Evolutionary conservation across 2,888 invertebrate genomes (phyloP), one percentile per base, ranked within the genome.

Genomic region (Cheilosia urbana): DNA sequence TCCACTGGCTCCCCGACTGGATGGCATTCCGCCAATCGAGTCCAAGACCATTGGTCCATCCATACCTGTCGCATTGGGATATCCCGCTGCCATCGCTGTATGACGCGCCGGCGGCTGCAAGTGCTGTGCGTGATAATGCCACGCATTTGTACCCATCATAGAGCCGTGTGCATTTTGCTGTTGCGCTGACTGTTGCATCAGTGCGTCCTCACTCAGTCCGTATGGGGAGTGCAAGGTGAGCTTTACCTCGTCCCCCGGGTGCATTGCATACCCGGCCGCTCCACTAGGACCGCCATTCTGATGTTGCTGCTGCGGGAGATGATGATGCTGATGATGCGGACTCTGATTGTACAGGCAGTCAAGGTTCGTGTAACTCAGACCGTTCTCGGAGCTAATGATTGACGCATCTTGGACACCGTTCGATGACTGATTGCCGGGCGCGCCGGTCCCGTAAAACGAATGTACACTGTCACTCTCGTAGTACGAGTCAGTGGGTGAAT

Each of bases 291-390:
- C 89, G 45, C 87, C 88, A 73, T 89, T 90, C 1, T 88, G 87
- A 55, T 89, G 88, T 47, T 88, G 87, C 85, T 89, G 88, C 71
- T 85, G 71, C 17, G 77, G 87, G 4, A 49, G 65, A 17, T 77
- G 72, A n/a, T 87, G 87, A 58, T 93, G 93, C 1, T 93, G 93
- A 62, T 87, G 80, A 49, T 93, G 93, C 0, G 94, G 93, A 87
- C 94, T 93, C 78, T 90, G 93, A 79, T 94, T 93, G 55, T 94
- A 93, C 51, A 94, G 89, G 89, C 97, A 97, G 92, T 98, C 97
- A 89, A 98, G 93, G 91, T 97, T 97, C 0, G 97, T 97, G 91
- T 98, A 98, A 91, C 97, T 97, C 79, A 98, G 93, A 0, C 97
- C 97, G 51, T 97, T 95, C 90, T 97, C 97, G 1, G 96, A 96